Evolutionary conservation across 1,140 invertebrate genomes (phyloP).

Genomic region (Papilio polyxenes): DNA sequence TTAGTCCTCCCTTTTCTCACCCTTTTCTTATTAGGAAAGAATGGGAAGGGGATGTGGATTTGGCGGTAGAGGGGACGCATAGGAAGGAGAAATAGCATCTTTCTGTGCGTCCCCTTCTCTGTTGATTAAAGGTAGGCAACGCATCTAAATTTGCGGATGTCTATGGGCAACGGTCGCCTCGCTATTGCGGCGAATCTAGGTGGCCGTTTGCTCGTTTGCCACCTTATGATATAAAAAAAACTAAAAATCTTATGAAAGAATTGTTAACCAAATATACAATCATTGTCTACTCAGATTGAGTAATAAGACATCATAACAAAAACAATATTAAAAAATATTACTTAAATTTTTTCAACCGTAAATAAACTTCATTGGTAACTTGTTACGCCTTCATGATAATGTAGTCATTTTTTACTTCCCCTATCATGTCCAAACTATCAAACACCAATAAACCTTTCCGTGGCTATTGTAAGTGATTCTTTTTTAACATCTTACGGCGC

Average conservation of each 20-base stretch:
- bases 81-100: too few species aligned
- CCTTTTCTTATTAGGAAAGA: too few species aligned
- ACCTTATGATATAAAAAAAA: too few species aligned
- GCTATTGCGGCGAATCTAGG: too few species aligned
- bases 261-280: not conserved
- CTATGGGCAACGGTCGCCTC: too few species aligned
- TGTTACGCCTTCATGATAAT: not conserved
- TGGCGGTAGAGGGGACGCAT: too few species aligned
- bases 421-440: constrained; percentile 38
- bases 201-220: too few species aligned
- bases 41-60: too few species aligned
- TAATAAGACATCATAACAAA: not conserved
- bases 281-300: not conserved
- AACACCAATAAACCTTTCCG: constrained; percentile 42
- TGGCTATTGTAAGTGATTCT: constrained; percentile 43
- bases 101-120: too few species aligned
- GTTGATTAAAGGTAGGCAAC: too few species aligned
- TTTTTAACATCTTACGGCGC: constrained; percentile 38
- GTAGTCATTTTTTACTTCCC: constrained; percentile 10
- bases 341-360: not conserved
- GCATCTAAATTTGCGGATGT: too few species aligned
- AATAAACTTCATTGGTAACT: not conserved
- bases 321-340: not conserved
- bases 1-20: too few species aligned
- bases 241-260: not conserved